phyloP scores from a whole-genome alignment of 2,797 vertebrate genomes.

The Muscicapa comitata region DNA sequence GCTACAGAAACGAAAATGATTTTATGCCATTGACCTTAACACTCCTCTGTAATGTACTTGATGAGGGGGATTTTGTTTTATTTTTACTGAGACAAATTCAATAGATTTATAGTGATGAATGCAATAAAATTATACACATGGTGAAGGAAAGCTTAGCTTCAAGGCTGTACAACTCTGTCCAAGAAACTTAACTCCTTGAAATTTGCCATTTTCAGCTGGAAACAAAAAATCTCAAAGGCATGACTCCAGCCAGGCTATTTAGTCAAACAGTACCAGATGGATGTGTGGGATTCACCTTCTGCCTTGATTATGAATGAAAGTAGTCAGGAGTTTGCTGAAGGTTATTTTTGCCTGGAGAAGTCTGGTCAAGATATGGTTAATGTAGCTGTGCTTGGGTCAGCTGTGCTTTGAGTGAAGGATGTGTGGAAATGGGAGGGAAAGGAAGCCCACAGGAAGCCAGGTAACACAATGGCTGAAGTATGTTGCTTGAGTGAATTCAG shows the following conservation, averaged over 20 bases:
- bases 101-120: not conserved
- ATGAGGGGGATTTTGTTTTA: constrained; percentile 23
- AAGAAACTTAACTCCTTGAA: constrained; percentile 38
- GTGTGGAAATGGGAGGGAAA: not conserved
- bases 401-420: not conserved
- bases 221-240: constrained; percentile 27
- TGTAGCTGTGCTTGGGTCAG: not conserved
- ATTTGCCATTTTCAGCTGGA: constrained; percentile 39
- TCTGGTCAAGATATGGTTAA: not conserved
- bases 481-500: not conserved
- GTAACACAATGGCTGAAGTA: not conserved
- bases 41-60: not conserved
- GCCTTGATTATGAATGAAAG: constrained; percentile 5
- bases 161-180: not conserved
- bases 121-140: constrained; percentile 6
- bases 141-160: constrained; percentile 25
- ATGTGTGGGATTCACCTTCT: constrained; percentile 17
- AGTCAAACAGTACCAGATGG: constrained; percentile 39
- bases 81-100: constrained; percentile 32
- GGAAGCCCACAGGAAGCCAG: not conserved
- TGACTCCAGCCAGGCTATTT: constrained; percentile 24
- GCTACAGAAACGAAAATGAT: not conserved
- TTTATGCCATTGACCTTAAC: not conserved
- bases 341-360: not conserved
- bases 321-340: not conserved